Evolutionary conservation across 2,888 invertebrate genomes (phyloP).

Genomic region (Bimastos eiseni): DNA sequence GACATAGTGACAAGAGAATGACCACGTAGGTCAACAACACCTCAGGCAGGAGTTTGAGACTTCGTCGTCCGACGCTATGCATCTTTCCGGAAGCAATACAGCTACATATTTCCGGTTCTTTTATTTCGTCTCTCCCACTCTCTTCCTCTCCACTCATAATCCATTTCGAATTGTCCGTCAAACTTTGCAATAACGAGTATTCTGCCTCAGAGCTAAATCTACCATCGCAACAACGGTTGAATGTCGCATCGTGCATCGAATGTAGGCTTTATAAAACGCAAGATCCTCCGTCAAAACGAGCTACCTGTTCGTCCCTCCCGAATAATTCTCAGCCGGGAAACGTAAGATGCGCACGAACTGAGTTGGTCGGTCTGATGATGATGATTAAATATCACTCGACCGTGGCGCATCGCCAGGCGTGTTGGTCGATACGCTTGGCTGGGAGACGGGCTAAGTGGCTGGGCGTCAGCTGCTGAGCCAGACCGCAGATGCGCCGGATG

Average conservation of each 20-base stretch:
- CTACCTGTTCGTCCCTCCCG: not conserved
- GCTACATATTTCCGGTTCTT: not conserved
- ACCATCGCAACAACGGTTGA: not conserved
- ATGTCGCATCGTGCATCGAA: not conserved
- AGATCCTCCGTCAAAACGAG: not conserved
- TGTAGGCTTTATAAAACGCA: not conserved
- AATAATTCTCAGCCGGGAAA: not conserved
- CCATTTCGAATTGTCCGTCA: not conserved
- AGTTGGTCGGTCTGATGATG: not conserved
- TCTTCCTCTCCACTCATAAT: not conserved
- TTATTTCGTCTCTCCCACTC: not conserved
- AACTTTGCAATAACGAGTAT: not conserved
- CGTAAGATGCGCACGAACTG: not conserved
- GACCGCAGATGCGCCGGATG: not conserved
- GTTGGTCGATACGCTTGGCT: not conserved
- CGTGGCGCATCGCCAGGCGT: not conserved
- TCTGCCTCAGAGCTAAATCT: not conserved
- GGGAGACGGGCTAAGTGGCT: not conserved
- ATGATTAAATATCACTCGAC: not conserved
- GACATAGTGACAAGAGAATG: not conserved
- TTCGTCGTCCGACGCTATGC: not conserved
- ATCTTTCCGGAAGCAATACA: not conserved
- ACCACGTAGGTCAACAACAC: not conserved
- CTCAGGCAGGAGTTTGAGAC: not conserved
- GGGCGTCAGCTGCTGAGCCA: not conserved